Evolutionary conservation across 2,888 invertebrate genomes (phyloP), one percentile per base, ranked within the genome.

Genomic region (Mamestra brassicae): DNA sequence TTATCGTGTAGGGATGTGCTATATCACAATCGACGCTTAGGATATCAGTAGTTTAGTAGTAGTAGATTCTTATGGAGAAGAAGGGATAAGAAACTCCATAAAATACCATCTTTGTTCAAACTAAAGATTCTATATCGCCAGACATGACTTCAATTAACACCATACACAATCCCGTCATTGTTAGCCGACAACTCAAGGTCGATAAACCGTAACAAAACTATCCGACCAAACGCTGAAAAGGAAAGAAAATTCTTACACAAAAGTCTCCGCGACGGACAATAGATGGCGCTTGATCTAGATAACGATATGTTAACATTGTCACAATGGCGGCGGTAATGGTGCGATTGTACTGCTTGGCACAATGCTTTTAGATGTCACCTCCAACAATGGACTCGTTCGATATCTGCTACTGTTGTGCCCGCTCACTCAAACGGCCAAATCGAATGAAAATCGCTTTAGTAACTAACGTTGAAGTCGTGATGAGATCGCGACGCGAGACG

Each of bases 221-320:
- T 88, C 84, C 89, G 79, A 87, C 85, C 87, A 89, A 90, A 90
- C 79, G 81, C 87, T 90, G 89, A 92, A 92, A 92, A 91, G 88
- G 89, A 91, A 90, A 89, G 88, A 89, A 90, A 92, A 92, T 92
- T 87, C 88, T 89, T 86, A 84, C 91, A 93, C 92, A 94, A 94
- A 94, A 95, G 94, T 95, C 91, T 91, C 90, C 89, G 86, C 84
- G 86, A 88, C 91, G 94, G 95, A 96, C 96, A 96, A 96, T 95
- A 96, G 96, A 96, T 96, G 96, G 95, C 95, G 95, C 93, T 95
- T 94, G 95, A 96, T 96, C 95, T 92, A 94, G 96, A 96, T 96
- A 96, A 95, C 94, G 95, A 96, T 95, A 96, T 96, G 96, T 96
- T 96, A 96, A 95, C 95, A 95, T 95, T 94, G 95, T 95, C 95